Base-by-base conservation (phyloP, 1,140 invertebrate species). In the Copidosoma floridanum region DNA sequence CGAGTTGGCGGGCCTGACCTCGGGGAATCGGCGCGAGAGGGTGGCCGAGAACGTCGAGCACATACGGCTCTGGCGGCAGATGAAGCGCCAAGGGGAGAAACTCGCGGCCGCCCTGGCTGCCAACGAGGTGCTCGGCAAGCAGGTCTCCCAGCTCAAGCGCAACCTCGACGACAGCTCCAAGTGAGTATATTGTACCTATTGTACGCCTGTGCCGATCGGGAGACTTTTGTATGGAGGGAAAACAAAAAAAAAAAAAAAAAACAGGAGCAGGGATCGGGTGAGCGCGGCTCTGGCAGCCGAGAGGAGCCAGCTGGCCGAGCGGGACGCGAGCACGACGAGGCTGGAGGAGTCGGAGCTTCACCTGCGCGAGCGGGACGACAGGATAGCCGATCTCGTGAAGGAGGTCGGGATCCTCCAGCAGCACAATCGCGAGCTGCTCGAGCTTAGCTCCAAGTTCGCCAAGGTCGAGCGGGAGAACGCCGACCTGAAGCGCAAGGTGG, bases 31-130 rank as follows among this genome's bases (percentile, higher is more conserved):
- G 7, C 70, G 71, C 16, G 72, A 74, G 56, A 80, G 77, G 57
- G 68, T 74, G 0, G 69, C 71, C 0, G 79, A 80, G 23, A 80
- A 79, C 57, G 67, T 79, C 6, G 76, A 78, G 24, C 75, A 76
- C 35, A 80, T 80, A 57, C 68, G 68, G 21, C 48, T 77, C 14
- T 78, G 72, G 74, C 68, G 75, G 18, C 71, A 80, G 61, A 65
- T 80, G 66, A 75, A 79, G 43, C 72, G 71, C 32, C 53, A 71
- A 23, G 73, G 69, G 41, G 78, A 78, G 56, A 72, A 81, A 65
- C 57, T 79, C 35, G 50, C 57, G 18, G 59, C 58, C 8, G 40
- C 61, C 0, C 63, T 76, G 61, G 58, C 54, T 5, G 63, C 51
- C 4, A 80, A 79, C 48, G 61, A 69, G 32, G 58, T 62, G 10